Evolutionary conservation across 2,113 vertebrate genomes (phyloP).

Genomic region (Lynx canadensis): DNA sequence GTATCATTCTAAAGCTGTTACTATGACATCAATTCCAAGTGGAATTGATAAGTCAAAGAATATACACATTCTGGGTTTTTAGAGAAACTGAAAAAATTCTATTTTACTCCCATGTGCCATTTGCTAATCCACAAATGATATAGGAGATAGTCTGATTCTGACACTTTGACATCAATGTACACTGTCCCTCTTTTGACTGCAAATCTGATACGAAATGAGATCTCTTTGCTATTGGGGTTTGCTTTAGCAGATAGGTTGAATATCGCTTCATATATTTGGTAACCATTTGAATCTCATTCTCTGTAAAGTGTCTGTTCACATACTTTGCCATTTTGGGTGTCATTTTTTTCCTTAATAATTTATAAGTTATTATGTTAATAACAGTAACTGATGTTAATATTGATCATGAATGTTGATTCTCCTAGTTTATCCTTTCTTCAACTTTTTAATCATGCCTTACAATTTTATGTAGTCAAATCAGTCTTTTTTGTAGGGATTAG

Average conservation of each 20-base stretch:
- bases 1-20: not conserved
- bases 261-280: not conserved
- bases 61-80: slow-evolving; percentile 12
- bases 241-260: not conserved
- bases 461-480: not conserved
- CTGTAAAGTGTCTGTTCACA: not conserved
- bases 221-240: not conserved
- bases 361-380: not conserved
- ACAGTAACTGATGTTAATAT: not conserved
- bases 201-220: slow-evolving; percentile 7
- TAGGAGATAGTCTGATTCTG: not conserved
- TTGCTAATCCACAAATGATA: slow-evolving; percentile 12
- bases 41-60: not conserved
- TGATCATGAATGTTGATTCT: not conserved
- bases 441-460: not conserved
- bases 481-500: not conserved
- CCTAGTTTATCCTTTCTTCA: not conserved
- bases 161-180: not conserved
- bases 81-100: not conserved
- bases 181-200: not conserved
- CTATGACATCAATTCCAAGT: not conserved
- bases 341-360: slow-evolving; percentile 36
- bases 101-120: not conserved
- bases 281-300: slow-evolving; percentile 42
- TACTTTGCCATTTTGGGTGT: not conserved